Base-by-base conservation (phyloP, 2,888 invertebrate species). In the Stenoptilia bipunctidactyla region DNA sequence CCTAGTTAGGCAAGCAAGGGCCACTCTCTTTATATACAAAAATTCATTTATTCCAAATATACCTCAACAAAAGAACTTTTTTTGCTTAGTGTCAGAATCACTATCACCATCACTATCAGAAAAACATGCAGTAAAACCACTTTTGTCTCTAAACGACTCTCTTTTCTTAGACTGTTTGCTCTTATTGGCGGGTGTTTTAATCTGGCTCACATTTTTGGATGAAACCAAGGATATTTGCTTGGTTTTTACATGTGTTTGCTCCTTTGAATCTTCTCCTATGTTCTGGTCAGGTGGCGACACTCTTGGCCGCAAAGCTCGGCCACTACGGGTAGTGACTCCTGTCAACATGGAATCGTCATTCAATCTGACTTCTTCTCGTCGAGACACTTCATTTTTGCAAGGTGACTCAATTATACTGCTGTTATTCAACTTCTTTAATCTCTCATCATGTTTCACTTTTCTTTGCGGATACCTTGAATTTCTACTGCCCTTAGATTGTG, bases 71-170 rank as follows among this genome's bases (percentile, higher is more conserved):
- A 79, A 77, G 45, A 66, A 79, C 50, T 73, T 77, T 36, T 63
- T 56, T 39, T 66, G 66, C 42, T 69, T 64, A 15, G 70, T 51
- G 20, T 20, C 8, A 69, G 72, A 52, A n/a, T 68, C 67, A 66
- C 62, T 65, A 39, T 79, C 79, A 45, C 74, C 69, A 33, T 77
- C 82, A 66, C 77, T 80, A 45, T 82, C 82, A 0, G 82, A 74
- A 48, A 83, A 82, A 49, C 82, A 82, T 4, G 69, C 71, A 0
- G 73, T 53, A 47, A 74, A 80, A 27, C 79, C 82, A 58, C 79
- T 80, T 45, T 62, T 66, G 46, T 79, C 71, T 45, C 69, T 61
- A 13, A 66, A 43, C 0, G 74, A 69, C 56, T 71, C 70, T 40
- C 53, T 61, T 35, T 51, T 34, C 53, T 12, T 54, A 45, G 15